Evolutionary conservation across 2,888 invertebrate species (phyloP).

Genomic region (Cabera pusaria): DNA sequence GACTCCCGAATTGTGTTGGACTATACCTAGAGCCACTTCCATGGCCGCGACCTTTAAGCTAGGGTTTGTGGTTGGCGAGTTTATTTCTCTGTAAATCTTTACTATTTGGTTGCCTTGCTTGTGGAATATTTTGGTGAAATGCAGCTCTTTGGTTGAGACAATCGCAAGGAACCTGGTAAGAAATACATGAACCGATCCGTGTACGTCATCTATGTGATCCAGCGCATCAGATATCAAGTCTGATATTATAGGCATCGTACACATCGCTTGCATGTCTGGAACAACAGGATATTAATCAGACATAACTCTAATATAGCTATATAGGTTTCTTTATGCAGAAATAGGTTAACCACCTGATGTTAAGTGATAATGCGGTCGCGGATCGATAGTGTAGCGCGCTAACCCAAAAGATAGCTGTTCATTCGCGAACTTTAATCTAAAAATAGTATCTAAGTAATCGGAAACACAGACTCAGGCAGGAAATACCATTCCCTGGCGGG

Average conservation of each 20-base stretch:
- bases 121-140: slow-evolving; percentile 81
- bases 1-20: slow-evolving; percentile 85
- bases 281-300: too few species aligned
- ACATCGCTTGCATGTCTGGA: slow-evolving; percentile 58
- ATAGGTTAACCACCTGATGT: too few species aligned
- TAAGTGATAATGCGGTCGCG: too few species aligned
- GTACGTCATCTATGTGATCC: slow-evolving; percentile 43
- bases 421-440: too few species aligned
- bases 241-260: slow-evolving; percentile 49
- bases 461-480: too few species aligned
- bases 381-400: too few species aligned
- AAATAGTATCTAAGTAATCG: too few species aligned
- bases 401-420: too few species aligned
- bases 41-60: slow-evolving; percentile 87
- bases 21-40: slow-evolving; percentile 83
- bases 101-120: slow-evolving; percentile 53
- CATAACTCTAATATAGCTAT: too few species aligned
- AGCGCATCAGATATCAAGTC: slow-evolving; percentile 55
- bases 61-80: slow-evolving; percentile 69
- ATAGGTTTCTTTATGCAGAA: too few species aligned
- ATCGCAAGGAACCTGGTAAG: slow-evolving; percentile 85
- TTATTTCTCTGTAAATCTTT: slow-evolving; percentile 51
- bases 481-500: too few species aligned
- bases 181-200: slow-evolving; percentile 81
- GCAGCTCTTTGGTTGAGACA: slow-evolving; percentile 81